A percentile compares a stretch with the other conserved stretches of the same genome.
phyloP scores from a whole-genome alignment of 2,113 vertebrate genomes.

The Mormyrus lacerda region DNA sequence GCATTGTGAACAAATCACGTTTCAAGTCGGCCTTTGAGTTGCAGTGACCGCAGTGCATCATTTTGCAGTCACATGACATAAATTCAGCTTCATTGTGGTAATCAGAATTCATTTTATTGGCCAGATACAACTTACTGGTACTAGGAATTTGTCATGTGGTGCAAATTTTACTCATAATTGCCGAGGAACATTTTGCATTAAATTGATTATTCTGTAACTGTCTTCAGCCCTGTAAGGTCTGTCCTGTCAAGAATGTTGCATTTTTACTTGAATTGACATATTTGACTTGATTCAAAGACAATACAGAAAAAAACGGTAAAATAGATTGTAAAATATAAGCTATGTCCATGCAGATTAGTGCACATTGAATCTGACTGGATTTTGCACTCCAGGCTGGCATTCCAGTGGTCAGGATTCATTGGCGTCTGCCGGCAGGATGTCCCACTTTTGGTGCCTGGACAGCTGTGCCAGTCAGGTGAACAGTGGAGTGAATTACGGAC shows the following conservation, averaged over 20 bases:
- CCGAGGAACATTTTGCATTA: neutral
- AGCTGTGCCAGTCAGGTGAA: constrained; percentile 39
- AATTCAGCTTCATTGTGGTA: constrained; percentile 23
- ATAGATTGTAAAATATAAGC: neutral
- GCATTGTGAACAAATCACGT: neutral
- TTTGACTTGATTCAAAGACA: neutral
- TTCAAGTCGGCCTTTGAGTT: constrained; percentile 36
- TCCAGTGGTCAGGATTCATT: constrained; percentile 25
- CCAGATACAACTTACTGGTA: neutral
- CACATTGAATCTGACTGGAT: constrained; percentile 2
- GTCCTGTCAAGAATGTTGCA: neutral
- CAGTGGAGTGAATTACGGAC: constrained; percentile 39
- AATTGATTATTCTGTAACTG: neutral
- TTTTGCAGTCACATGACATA: constrained; percentile 24
- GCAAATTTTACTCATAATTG: neutral
- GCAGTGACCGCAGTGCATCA: constrained; percentile 41
- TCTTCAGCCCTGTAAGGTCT: neutral
- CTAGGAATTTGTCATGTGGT: neutral
- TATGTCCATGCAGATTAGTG: neutral
- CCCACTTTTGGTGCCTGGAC: constrained; percentile 28
- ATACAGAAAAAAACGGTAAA: neutral
- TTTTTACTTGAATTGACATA: neutral
- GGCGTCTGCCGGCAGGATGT: constrained; percentile 21
- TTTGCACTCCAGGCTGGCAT: constrained; percentile 11
- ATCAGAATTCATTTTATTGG: neutral